phyloP scores from a whole-genome alignment of 2,113 vertebrate genomes.

The Grallaria varia region DNA sequence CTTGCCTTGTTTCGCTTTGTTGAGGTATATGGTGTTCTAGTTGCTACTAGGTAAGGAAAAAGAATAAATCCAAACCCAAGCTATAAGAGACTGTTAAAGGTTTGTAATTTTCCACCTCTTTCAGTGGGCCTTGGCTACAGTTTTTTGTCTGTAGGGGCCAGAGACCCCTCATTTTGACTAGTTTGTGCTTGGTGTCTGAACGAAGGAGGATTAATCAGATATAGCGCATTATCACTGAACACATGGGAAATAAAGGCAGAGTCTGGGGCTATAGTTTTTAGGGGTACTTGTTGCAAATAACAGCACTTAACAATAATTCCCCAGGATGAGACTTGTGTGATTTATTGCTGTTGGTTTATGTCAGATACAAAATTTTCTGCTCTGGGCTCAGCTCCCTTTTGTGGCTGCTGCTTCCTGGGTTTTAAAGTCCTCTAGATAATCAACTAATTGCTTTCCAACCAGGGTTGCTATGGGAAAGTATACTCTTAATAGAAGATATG shows the following conservation, averaged over 20 bases:
- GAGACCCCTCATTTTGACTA: neutral
- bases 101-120: neutral
- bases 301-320: neutral
- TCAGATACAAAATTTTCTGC: neutral
- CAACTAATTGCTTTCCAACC: neutral
- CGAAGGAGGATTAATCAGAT: neutral
- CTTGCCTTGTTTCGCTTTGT: neutral
- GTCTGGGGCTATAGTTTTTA: neutral
- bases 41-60: neutral
- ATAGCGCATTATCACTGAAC: neutral
- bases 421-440: neutral
- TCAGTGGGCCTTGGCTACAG: neutral
- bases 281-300: neutral
- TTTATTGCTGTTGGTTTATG: neutral
- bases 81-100: neutral
- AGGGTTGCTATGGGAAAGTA: neutral
- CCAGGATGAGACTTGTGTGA: neutral
- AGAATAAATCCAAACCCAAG: neutral
- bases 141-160: neutral
- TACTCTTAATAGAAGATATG: neutral
- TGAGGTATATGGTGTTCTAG: neutral
- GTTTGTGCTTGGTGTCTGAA: neutral
- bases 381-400: neutral
- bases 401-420: neutral
- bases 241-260: neutral